Evolutionary conservation across 2,797 vertebrate species (phyloP), one percentile per base, ranked within the genome.

Genomic region (Clamator glandarius): DNA sequence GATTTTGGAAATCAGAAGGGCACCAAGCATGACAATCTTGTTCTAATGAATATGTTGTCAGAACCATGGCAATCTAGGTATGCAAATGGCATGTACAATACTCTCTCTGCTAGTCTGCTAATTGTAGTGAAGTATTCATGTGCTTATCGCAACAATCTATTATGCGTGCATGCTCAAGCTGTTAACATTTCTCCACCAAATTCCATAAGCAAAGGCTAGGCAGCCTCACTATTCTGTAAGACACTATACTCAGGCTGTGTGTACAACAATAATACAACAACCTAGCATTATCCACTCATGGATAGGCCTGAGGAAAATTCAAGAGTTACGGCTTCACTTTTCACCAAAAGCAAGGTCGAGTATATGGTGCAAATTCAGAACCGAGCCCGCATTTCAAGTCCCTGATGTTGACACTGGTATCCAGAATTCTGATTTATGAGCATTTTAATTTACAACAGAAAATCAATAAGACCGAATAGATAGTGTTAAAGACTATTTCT

Each of bases 1-100:
- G 16, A 55, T 63, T 72, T 72, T 39, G 68, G 42, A 69, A 69
- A 55, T 1, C 2, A 1, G 41, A 91, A 89, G 24, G 19, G 72
- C 39, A 12, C 5, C 8, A 59, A 46, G 15, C 72, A 36, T 61
- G 31, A 8, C 9, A 68, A 15, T 15, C 19, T 15, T 52, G 8
- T n/a, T 76, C 13, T 48, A 35, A 8, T 14, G 6, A 36, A 73
- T 14, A 18, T 0, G 0, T 31, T 1, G 1, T 36, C 44, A 68
- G n/a, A 76, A 9, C 5, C 31, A 41, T 0, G 0, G 57, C 77
- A 6, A 39, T 36, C 36, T 58, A 64, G 19, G 15, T 26, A 35
- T 52, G 26, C 15, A 73, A 84, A 57, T 35, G 15, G 51, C 19
- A 62, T 20, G 29, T 42, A 42, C 42, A 42, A 17, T 42, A 42